phyloP scores from a whole-genome alignment of 1,140 invertebrate genomes.

The Muscidifurax raptorellus region DNA sequence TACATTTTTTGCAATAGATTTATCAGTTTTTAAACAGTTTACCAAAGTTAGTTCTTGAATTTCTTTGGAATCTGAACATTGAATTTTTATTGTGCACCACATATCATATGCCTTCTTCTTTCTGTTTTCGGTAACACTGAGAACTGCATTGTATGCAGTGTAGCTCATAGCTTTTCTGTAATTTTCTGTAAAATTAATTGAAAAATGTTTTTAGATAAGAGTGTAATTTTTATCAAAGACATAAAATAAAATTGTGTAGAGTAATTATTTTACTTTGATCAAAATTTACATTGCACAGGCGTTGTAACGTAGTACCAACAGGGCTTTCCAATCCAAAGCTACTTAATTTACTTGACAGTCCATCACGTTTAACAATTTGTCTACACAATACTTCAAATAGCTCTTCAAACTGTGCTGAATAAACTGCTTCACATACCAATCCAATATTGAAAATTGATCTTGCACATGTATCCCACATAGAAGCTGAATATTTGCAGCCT shows the following conservation, averaged over 20 bases:
- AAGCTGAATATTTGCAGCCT: conserved; percentile 56
- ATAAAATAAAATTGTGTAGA: conserved; percentile 18
- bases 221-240: background rate
- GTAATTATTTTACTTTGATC: conserved; percentile 41
- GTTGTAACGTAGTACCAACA: conserved; percentile 53
- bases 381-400: conserved; percentile 57
- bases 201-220: background rate
- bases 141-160: conserved; percentile 62
- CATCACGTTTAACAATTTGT: conserved; percentile 55
- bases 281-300: conserved; percentile 53
- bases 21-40: conserved; percentile 60
- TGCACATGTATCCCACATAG: conserved; percentile 56
- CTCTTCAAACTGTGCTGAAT: conserved; percentile 52
- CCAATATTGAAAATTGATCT: conserved; percentile 60
- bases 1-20: conserved; percentile 57
- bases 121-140: conserved; percentile 56
- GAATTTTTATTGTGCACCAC: conserved; percentile 65
- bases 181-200: conserved; percentile 43
- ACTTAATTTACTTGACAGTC: conserved; percentile 30
- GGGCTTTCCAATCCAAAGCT: conserved; percentile 56
- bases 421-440: conserved; percentile 53
- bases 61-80: conserved; percentile 48
- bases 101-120: conserved; percentile 62
- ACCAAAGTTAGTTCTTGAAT: conserved; percentile 61
- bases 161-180: conserved; percentile 63